Evolutionary conservation across 1,140 invertebrate species (phyloP).

Genomic region (Tribolium madens): DNA sequence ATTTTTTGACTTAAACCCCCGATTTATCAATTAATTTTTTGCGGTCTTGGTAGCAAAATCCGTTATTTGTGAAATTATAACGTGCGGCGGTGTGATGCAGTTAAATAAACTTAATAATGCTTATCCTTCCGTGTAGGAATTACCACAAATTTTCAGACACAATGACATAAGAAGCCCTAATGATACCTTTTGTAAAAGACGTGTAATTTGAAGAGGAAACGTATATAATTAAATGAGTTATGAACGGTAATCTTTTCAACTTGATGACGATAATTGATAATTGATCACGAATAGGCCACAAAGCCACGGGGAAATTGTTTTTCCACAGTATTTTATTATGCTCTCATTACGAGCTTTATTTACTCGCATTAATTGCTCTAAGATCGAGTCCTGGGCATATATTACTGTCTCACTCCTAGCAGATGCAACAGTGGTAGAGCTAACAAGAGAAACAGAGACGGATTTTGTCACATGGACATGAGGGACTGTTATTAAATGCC

Average conservation of each 20-base stretch:
- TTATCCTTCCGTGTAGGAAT: constrained; percentile 43
- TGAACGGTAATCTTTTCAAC: constrained; percentile 39
- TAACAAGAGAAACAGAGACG: neutral
- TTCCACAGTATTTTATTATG: constrained; percentile 10
- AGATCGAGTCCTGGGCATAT: constrained; percentile 4
- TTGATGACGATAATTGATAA: constrained; percentile 43
- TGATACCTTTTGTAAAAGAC: constrained; percentile 42
- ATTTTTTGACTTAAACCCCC: constrained; percentile 24
- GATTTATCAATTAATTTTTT: constrained; percentile 36
- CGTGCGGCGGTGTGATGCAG: constrained; percentile 29
- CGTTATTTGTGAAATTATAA: constrained; percentile 35
- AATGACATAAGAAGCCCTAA: constrained; percentile 45
- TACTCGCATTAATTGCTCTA: constrained; percentile 1
- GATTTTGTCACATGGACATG: neutral
- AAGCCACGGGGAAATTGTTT: constrained; percentile 22
- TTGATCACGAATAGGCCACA: constrained; percentile 40
- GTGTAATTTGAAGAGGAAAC: constrained; percentile 45
- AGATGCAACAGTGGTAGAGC: too few relatives aligned
- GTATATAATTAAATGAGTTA: constrained; percentile 45
- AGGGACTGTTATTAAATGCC: neutral
- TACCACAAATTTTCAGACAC: constrained; percentile 41
- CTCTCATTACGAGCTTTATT: constrained; percentile 12
- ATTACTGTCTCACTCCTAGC: neutral
- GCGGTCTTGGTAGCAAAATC: constrained; percentile 1
- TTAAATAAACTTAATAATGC: constrained; percentile 38